Conservation (phyloP, 1,140 invertebrate species). For the Papilio polyxenes region DNA sequence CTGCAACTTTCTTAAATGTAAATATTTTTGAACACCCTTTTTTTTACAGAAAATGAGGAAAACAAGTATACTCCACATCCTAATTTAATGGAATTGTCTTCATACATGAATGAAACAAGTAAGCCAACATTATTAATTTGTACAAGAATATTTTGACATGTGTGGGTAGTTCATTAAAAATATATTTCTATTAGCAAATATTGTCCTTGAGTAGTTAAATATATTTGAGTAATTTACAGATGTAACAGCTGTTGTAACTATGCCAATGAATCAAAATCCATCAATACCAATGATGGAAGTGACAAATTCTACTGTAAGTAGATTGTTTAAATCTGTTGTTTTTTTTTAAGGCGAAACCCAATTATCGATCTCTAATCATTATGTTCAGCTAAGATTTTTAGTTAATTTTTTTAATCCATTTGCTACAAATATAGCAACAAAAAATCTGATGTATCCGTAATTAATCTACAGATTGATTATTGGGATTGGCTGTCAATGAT, state of each 20-base stretch:
- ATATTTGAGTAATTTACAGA: conserved; percentile 46
- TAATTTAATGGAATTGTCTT: conserved; percentile 75
- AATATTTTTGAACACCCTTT: not conserved
- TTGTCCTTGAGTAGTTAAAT: conserved; percentile 20
- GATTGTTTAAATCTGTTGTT: conserved; percentile 28
- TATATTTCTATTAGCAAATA: not conserved
- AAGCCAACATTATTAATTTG: conserved; percentile 51
- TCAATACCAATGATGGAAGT: conserved; percentile 78
- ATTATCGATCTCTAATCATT: not conserved
- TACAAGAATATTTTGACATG: conserved; percentile 26
- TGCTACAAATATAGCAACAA: not conserved
- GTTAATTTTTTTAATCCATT: too few species aligned
- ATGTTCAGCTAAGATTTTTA: too few species aligned
- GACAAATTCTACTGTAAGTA: conserved; percentile 74
- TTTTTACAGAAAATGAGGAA: conserved; percentile 69
- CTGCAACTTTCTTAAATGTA: not conserved
- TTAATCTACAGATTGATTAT: not conserved
- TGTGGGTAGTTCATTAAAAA: conserved; percentile 22
- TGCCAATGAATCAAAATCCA: conserved; percentile 72
- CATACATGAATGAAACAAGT: conserved; percentile 78
- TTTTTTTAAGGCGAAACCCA: not conserved
- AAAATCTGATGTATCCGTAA: not conserved
- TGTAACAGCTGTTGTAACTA: conserved; percentile 66
- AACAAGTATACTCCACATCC: conserved; percentile 69
- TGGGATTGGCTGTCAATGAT: not conserved